phyloP scores from a whole-genome alignment of 2,888 invertebrate species.

The Dusona sp. region DNA sequence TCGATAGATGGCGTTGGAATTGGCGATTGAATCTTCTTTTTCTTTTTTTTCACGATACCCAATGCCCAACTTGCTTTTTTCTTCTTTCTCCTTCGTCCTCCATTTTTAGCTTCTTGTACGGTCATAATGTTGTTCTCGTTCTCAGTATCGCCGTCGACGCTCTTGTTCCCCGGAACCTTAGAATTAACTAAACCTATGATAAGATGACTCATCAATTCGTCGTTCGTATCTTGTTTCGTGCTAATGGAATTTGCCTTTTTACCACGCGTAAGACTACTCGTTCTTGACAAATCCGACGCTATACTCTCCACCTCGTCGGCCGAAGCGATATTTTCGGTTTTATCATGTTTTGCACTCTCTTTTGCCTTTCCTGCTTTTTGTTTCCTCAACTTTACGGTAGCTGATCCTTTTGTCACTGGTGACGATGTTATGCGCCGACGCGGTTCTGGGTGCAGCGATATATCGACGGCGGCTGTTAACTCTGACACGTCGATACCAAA shows the following conservation, averaged over 20 bases:
- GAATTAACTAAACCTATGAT: conserved; percentile 70
- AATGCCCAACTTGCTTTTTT: conserved; percentile 61
- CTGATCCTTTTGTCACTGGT: conserved; percentile 28
- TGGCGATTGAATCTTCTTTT: conserved; percentile 69
- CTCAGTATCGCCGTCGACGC: conserved; percentile 70
- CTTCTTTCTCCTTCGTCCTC: conserved; percentile 75
- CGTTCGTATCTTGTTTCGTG: conserved; percentile 68
- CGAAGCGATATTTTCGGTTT: conserved; percentile 68
- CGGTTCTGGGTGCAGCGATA: conserved; percentile 77
- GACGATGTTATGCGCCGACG: conserved; percentile 61
- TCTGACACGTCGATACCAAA: conserved; percentile 80
- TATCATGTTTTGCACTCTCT: conserved; percentile 64
- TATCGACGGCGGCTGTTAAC: conserved; percentile 78
- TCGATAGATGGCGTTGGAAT: conserved; percentile 26
- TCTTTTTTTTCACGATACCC: conserved; percentile 76
- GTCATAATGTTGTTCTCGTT: conserved; percentile 67
- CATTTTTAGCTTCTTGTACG: conserved; percentile 75
- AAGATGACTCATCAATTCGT: conserved; percentile 75
- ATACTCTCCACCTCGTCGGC: conserved; percentile 77
- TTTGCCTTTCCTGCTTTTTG: conserved; percentile 53
- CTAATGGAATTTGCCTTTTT: conserved; percentile 54
- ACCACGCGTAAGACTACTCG: conserved; percentile 72
- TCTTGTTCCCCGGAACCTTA: conserved; percentile 63
- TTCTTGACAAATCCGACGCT: conserved; percentile 78
- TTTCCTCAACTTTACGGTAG: conserved; percentile 43